A percentile compares a stretch with the other conserved stretches of the same genome.
Evolutionary conservation across 2,888 invertebrate species (phyloP).

Genomic region (Hedya salicella): DNA sequence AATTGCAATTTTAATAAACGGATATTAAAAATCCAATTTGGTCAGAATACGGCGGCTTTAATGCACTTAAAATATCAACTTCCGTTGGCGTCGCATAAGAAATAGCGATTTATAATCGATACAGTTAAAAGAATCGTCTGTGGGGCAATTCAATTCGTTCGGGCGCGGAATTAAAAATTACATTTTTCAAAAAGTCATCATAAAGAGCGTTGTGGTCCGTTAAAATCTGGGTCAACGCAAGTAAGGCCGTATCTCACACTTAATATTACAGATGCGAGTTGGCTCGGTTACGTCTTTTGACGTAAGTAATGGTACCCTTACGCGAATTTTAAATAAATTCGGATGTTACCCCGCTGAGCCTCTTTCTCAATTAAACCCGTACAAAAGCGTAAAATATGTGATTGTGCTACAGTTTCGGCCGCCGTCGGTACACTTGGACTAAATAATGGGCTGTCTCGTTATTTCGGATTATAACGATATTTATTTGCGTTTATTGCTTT

Average conservation of each 20-base stretch:
- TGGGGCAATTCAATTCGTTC: conserved; percentile 67
- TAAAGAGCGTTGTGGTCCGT: conserved; percentile 76
- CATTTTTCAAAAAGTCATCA: conserved; percentile 85
- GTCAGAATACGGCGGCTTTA: conserved; percentile 64
- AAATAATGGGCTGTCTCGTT: conserved; percentile 78
- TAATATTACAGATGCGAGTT: conserved; percentile 76
- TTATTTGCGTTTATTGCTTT: conserved; percentile 64
- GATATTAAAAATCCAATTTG: conserved; percentile 66
- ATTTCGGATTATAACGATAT: conserved; percentile 78
- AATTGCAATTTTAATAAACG: conserved; percentile 62
- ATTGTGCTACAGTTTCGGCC: conserved; percentile 77
- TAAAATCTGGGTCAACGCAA: conserved; percentile 79
- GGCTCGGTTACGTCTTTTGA: conserved; percentile 71
- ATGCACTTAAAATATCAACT: conserved; percentile 82
- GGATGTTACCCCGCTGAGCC: conserved; percentile 80
- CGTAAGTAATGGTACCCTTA: conserved; percentile 80
- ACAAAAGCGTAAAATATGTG: conserved; percentile 82
- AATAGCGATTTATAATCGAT: conserved; percentile 79
- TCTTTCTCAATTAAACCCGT: conserved; percentile 82
- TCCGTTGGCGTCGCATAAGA: conserved; percentile 76
- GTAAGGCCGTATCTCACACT: conserved; percentile 81
- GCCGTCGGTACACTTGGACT: conserved; percentile 63
- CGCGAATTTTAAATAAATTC: conserved; percentile 77
- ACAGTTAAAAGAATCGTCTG: conserved; percentile 78
- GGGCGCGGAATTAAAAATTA: conserved; percentile 78